Evolutionary conservation across 2,113 vertebrate genomes (phyloP).

Genomic region (Glareola pratincola): DNA sequence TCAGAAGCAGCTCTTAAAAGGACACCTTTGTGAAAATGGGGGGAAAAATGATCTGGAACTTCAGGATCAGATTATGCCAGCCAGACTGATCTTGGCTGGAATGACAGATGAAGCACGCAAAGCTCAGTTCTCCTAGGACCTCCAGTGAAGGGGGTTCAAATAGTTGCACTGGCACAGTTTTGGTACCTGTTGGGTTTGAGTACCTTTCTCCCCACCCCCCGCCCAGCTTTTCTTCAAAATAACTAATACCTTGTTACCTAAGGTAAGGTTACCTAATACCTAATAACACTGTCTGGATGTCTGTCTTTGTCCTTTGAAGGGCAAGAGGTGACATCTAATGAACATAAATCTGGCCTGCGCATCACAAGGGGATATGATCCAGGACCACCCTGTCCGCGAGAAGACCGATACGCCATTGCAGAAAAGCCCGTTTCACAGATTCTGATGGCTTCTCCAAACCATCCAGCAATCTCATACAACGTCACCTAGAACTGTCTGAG

Average conservation of each 20-base stretch:
- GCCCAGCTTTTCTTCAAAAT: not conserved
- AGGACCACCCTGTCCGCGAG: rapidly evolving
- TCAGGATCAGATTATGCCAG: not conserved
- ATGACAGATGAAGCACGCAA: not conserved
- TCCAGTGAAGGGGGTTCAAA: not conserved
- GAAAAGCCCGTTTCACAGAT: not conserved
- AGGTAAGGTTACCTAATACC: too few species aligned
- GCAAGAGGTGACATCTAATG: not conserved
- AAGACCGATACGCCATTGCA: rapidly evolving
- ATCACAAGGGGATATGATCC: not conserved
- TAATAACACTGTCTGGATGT: not conserved
- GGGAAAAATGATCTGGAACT: not conserved
- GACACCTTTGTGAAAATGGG: not conserved
- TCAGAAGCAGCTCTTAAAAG: not conserved
- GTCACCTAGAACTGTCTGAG: not conserved
- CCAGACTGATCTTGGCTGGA: not conserved
- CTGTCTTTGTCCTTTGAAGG: not conserved
- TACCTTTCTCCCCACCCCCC: not conserved
- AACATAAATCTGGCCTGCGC: not conserved
- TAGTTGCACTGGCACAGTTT: not conserved
- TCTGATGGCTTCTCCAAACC: not conserved
- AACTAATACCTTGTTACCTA: not conserved
- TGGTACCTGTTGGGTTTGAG: not conserved
- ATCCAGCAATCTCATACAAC: not conserved
- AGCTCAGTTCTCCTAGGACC: not conserved